Evolutionary conservation across 2,113 vertebrate genomes (phyloP).

Genomic region (Callithrix jacchus): DNA sequence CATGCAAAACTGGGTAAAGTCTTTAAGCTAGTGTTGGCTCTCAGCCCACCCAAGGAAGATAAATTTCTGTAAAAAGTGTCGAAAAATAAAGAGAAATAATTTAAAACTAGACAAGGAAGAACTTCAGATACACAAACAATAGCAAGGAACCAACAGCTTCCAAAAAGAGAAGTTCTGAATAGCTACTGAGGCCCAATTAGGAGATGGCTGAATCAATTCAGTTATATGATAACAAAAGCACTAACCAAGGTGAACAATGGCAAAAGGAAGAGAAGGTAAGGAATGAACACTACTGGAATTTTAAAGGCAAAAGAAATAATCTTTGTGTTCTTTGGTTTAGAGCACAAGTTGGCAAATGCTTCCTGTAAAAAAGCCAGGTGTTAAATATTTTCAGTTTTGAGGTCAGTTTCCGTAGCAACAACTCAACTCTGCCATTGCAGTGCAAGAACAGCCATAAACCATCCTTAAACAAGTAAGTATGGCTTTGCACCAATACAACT

Average conservation of each 20-base stretch:
- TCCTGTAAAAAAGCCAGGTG: neutral
- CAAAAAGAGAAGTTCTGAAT: neutral
- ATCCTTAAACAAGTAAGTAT: neutral
- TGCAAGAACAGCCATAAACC: neutral
- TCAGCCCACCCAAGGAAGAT: neutral
- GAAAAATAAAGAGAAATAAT: neutral
- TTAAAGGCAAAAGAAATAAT: neutral
- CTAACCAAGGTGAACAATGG: neutral
- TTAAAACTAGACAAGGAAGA: neutral
- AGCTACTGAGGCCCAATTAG: neutral
- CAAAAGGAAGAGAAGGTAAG: neutral
- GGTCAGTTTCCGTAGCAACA: neutral
- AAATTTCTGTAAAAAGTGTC: neutral
- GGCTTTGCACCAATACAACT: neutral
- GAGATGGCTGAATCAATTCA: neutral
- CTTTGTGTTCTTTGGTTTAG: neutral
- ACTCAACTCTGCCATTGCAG: neutral
- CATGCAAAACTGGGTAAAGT: neutral
- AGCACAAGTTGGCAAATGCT: neutral
- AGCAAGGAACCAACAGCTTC: neutral
- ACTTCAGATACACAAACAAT: neutral
- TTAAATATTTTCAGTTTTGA: slow-evolving; percentile 41
- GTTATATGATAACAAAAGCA: neutral
- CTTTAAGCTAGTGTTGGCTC: neutral
- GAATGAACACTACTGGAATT: neutral